Conservation (phyloP, 2,888 invertebrate genomes). For the Kuschelorhynchus macadamiae region DNA sequence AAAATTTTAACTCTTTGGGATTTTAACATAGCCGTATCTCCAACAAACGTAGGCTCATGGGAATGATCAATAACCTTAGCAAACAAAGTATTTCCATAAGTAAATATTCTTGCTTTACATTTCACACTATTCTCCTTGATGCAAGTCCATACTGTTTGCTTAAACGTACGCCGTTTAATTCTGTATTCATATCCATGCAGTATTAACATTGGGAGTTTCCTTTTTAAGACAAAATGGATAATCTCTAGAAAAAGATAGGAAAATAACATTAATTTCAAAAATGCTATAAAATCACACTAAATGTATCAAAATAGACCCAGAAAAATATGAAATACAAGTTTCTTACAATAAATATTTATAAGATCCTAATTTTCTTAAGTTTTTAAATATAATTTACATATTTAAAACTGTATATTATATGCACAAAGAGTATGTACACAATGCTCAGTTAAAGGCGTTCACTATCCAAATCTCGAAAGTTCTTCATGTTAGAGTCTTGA, state of each 20-base stretch:
- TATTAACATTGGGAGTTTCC: conserved; percentile 37
- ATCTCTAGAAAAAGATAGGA: conserved; percentile 14
- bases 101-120: conserved; percentile 31
- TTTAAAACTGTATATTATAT: too few relatives aligned
- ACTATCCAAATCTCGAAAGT: too few relatives aligned
- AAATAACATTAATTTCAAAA: neutral
- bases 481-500: too few relatives aligned
- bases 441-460: too few relatives aligned
- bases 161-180: conserved; percentile 16
- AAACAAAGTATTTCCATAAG: conserved; percentile 29
- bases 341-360: too few relatives aligned
- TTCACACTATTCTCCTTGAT: conserved; percentile 26
- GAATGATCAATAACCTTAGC: conserved; percentile 27
- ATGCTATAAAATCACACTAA: too few relatives aligned
- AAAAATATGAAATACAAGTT: too few relatives aligned
- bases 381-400: too few relatives aligned
- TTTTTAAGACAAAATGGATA: conserved; percentile 30
- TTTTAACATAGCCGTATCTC: conserved; percentile 10
- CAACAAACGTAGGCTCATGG: conserved; percentile 28
- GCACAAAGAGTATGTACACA: too few relatives aligned
- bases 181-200: conserved; percentile 22
- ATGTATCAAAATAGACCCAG: too few relatives aligned
- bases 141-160: conserved; percentile 36
- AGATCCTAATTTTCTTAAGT: too few relatives aligned
- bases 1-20: conserved; percentile 22